phyloP scores from a whole-genome alignment of 2,797 vertebrate species.

The Tapera naevia region DNA sequence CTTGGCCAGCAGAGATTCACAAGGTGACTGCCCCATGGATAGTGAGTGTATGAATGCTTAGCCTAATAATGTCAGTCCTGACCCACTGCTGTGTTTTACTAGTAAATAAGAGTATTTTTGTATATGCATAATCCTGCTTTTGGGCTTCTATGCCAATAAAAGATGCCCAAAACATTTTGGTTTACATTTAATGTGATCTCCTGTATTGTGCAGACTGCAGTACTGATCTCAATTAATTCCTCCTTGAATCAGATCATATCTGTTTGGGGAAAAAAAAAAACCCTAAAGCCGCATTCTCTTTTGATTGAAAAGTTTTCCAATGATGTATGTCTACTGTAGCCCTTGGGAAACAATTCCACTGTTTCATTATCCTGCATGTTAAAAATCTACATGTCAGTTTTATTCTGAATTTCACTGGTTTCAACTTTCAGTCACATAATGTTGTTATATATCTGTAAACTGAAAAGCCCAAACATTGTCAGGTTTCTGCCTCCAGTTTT shows the following conservation, averaged over 20 bases:
- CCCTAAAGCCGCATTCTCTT: neutral
- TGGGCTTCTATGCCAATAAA: neutral
- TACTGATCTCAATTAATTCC: slow-evolving; percentile 16
- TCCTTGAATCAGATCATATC: slow-evolving; percentile 3
- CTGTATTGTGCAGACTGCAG: neutral
- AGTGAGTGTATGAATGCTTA: slow-evolving; percentile 38
- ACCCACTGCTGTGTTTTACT: neutral
- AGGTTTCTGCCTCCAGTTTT: neutral
- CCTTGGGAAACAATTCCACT: slow-evolving; percentile 29
- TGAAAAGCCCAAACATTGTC: neutral
- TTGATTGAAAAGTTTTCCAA: slow-evolving; percentile 18
- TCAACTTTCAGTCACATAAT: neutral
- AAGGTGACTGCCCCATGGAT: slow-evolving; percentile 19
- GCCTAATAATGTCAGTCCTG: slow-evolving; percentile 20
- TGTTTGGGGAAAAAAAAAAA: neutral
- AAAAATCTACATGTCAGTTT: neutral
- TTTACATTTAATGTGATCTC: neutral
- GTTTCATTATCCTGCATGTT: slow-evolving; percentile 7
- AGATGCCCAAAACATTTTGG: neutral
- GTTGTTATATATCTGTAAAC: neutral
- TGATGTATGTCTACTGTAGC: neutral
- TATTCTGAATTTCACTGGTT: slow-evolving; percentile 11
- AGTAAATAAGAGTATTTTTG: neutral
- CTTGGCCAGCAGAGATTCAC: neutral
- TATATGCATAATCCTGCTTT: neutral